These are phyloP conservation scores for Latrodectus hesperus DNA, from an alignment of 2,888 invertebrate genomes.

Conservation along the genomic window DNA sequence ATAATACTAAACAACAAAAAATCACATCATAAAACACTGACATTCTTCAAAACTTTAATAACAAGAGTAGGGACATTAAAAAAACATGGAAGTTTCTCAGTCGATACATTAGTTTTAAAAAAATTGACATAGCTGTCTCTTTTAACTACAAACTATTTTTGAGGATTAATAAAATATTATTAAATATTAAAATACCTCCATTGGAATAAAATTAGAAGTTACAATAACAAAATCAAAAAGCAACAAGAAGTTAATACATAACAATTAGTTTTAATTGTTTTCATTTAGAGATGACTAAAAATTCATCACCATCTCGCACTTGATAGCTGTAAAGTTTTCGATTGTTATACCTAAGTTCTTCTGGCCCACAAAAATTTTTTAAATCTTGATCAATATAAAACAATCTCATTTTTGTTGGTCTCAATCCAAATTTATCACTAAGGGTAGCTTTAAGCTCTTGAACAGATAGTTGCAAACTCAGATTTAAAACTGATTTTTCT, in stretches of 20 bases:
- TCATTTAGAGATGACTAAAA: constrained; percentile 82
- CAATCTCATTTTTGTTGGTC: constrained; percentile 88
- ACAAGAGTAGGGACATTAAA: too few relatives aligned
- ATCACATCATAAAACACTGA: too few relatives aligned
- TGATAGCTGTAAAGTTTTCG: constrained; percentile 94
- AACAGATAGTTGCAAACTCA: constrained; percentile 85
- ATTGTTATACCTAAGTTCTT: constrained; percentile 91
- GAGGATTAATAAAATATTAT: neutral
- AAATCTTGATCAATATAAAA: constrained; percentile 89
- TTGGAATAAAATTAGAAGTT: too few relatives aligned
- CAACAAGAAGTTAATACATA: too few relatives aligned
- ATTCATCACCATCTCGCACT: constrained; percentile 91
- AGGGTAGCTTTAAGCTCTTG: constrained; percentile 80
- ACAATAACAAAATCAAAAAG: too few relatives aligned
- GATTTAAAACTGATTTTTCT: constrained; percentile 76
- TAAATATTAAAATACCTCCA: too few relatives aligned
- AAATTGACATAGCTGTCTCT: too few relatives aligned
- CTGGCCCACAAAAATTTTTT: constrained; percentile 76
- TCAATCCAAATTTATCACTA: constrained; percentile 87
- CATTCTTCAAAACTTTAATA: too few relatives aligned
- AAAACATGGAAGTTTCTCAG: too few relatives aligned
- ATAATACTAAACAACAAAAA: too few relatives aligned
- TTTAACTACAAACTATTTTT: neutral
- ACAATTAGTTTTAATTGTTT: neutral
- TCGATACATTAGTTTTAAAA: too few relatives aligned